phyloP scores from a whole-genome alignment of 2,888 invertebrate species.

The Chesias legatella region DNA sequence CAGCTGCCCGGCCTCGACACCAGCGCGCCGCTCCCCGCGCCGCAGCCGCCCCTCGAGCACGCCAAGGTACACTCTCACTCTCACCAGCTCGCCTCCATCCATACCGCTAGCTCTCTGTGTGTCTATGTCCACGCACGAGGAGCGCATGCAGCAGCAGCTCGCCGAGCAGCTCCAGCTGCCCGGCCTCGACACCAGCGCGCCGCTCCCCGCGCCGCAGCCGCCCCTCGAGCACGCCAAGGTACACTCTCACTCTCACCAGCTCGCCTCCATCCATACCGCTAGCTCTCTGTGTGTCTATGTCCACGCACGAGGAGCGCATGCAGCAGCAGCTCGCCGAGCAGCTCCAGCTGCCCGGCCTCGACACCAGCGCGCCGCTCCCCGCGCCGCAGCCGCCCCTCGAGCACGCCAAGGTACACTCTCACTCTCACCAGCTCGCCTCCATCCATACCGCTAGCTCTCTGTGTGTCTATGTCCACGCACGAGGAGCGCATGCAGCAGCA shows the following conservation, averaged over 20 bases:
- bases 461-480: too few relatives aligned
- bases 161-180: conserved; percentile 91
- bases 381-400: conserved; percentile 46
- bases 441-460: too few relatives aligned
- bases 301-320: too few relatives aligned
- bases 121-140: too few relatives aligned
- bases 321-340: conserved; percentile 92
- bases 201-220: conserved; percentile 48
- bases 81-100: not conserved
- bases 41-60: conserved; percentile 48
- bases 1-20: conserved; percentile 89
- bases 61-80: conserved; percentile 35
- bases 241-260: not conserved
- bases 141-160: conserved; percentile 87
- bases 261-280: not conserved
- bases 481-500: too few relatives aligned
- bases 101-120: too few relatives aligned
- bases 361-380: conserved; percentile 79
- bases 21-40: conserved; percentile 68
- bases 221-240: conserved; percentile 49
- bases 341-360: conserved; percentile 88
- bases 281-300: too few relatives aligned
- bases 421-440: conserved; percentile 1
- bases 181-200: conserved; percentile 85
- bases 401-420: conserved; percentile 42